Base-by-base conservation (phyloP, 2,888 invertebrate species). In the Tachina lurida region DNA sequence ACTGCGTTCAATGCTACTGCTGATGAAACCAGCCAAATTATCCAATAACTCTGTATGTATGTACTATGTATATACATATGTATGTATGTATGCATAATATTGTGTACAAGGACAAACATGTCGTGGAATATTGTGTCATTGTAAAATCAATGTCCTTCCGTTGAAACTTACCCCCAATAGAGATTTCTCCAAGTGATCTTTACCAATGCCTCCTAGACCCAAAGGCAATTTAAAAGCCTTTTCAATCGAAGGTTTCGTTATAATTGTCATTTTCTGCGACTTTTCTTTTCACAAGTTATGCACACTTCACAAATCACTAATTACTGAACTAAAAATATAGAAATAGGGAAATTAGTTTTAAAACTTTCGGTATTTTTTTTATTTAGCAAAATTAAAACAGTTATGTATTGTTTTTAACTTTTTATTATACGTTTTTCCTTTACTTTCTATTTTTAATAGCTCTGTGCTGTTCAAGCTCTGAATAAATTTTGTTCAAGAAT, bases 201-300 rank as follows among this genome's bases (percentile, higher is more conserved):
- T 86, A 3, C 83, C 76, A 62, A 83, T 22, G 3, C 81, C 63
- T 45, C 81, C 85, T 39, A 86, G 39, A 49, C 86, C 95, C 89
- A 96, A 93, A 89, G 94, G 94, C 89, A 94, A 93, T 93, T 95
- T 95, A 88, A 95, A 95, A 54, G 93, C 93, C 93, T 96, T 96
- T 93, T 96, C 95, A 75, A 95, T 94, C 86, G 95, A 94, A 43
- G 96, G 95, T 92, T 96, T 97, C 10, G 96, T 96, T 89, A 97
- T 94, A 91, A 97, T 95, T 86, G 97, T 97, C 97, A 97, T 97
- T 88, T 90, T 47, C 49, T 45, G 47, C 47, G 13, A 19, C 10
- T 43, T 58, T 58, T 41, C 15, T 43, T 49, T 45, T 17, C 45
- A 45, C 31, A 22, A 13, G n/a, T 41, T 49, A 49, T n/a, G 15